Conservation (phyloP, 2,888 invertebrate genomes). For the Ametastegia equiseti region DNA sequence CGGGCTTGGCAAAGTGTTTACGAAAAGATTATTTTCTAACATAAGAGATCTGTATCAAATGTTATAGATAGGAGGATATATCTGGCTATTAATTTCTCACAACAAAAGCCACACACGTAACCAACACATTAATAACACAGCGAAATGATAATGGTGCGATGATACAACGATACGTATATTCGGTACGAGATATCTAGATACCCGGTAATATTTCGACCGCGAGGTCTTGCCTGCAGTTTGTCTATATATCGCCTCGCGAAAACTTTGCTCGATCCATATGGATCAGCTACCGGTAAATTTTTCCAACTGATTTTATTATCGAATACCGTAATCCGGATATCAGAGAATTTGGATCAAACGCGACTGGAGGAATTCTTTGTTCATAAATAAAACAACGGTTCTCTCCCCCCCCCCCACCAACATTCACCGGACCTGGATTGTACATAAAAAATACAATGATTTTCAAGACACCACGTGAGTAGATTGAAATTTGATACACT, state of each 20-base stretch:
- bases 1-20: not conserved
- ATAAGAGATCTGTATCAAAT: slow-evolving; percentile 26
- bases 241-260: slow-evolving; percentile 36
- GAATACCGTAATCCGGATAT: slow-evolving; percentile 46
- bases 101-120: not conserved
- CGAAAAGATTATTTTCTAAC: slow-evolving; percentile 36
- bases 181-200: slow-evolving; percentile 31
- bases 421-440: no score
- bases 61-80: slow-evolving; percentile 39
- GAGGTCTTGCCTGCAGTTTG: slow-evolving; percentile 43
- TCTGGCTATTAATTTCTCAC: slow-evolving; percentile 42
- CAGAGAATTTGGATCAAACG: not conserved
- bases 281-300: not conserved
- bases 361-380: not conserved
- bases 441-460: slow-evolving; percentile 48
- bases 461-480: slow-evolving; percentile 49
- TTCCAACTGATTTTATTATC: slow-evolving; percentile 48
- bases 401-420: no score
- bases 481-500: not conserved
- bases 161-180: slow-evolving; percentile 52
- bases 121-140: slow-evolving; percentile 30
- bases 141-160: slow-evolving; percentile 59
- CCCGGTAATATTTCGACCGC: slow-evolving; percentile 26
- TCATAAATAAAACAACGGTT: not conserved
- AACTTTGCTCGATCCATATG: slow-evolving; percentile 20